These are phyloP conservation scores for Numenius arquata DNA, from an alignment of 2,113 vertebrate species.

Conservation along the genomic window DNA sequence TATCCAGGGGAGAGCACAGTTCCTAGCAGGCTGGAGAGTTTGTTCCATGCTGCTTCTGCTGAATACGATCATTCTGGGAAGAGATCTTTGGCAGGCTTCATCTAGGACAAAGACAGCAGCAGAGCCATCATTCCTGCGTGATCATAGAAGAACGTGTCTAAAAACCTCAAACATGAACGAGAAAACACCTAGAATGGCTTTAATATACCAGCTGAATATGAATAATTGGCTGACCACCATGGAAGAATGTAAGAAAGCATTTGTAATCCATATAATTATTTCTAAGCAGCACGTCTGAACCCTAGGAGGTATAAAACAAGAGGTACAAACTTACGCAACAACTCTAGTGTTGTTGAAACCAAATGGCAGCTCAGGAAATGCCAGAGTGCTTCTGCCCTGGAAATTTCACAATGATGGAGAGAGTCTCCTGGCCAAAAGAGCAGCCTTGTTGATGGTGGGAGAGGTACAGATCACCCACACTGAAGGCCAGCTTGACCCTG, in stretches of 20 bases:
- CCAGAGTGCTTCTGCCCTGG: background rate
- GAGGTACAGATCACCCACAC: constrained; percentile 13
- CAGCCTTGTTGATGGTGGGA: background rate
- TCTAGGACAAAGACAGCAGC: background rate
- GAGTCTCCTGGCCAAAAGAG: background rate
- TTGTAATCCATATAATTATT: background rate
- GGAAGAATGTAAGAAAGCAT: background rate
- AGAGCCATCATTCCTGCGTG: background rate
- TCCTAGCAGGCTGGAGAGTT: constrained; percentile 31
- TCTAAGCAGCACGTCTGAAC: background rate
- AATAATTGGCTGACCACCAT: background rate
- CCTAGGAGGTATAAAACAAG: constrained; percentile 2
- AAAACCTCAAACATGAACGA: background rate
- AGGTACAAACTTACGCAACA: background rate
- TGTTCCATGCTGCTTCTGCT: constrained; percentile 6
- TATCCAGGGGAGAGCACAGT: background rate
- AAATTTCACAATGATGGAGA: constrained; percentile 19
- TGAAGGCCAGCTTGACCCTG: background rate
- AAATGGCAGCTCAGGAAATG: background rate
- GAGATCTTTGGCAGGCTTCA: constrained; percentile 4
- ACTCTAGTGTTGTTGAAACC: background rate
- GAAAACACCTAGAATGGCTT: background rate
- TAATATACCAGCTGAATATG: background rate
- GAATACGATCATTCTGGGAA: constrained; percentile 42
- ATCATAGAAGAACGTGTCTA: background rate